Percentiles rank a stretch among this genome's conserved stretches.
Conservation (phyloP, 2,113 vertebrate genomes). For the Dissostichus mawsoni region DNA sequence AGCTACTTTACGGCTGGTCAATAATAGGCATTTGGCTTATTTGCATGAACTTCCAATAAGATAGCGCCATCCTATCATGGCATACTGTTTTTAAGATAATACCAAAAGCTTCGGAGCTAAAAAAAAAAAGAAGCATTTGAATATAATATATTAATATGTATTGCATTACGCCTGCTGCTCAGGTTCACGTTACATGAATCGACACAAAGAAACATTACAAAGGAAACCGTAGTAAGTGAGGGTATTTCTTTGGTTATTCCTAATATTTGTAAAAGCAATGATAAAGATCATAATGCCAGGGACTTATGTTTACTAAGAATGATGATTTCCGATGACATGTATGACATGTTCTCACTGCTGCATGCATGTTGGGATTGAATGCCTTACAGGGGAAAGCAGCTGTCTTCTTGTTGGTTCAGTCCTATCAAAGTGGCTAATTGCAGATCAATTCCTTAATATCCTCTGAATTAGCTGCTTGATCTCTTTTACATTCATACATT, state of each 20-base stretch:
- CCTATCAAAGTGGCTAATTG: not conserved
- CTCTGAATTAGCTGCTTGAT: not conserved
- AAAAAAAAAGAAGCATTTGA: not conserved
- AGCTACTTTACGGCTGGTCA: not conserved
- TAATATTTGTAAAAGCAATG: not conserved
- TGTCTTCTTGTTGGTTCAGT: not conserved
- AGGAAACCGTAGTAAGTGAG: not conserved
- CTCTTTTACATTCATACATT: conserved; percentile 9
- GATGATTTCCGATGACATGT: not conserved
- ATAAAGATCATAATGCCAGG: not conserved
- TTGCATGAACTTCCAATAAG: conserved; percentile 1
- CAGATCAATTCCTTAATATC: conserved; percentile 8
- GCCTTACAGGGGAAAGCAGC: too few species aligned
- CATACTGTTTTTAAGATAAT: conserved; percentile 17
- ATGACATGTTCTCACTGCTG: not conserved
- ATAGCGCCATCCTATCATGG: conserved; percentile 12
- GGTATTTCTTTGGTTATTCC: not conserved
- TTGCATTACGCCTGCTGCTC: too few species aligned
- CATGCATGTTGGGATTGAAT: not conserved
- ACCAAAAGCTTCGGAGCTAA: not conserved
- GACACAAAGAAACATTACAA: not conserved
- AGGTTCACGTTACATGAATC: not conserved
- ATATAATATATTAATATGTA: too few species aligned
- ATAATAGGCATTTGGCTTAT: conserved; percentile 3
- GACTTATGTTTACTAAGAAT: not conserved